These are phyloP conservation scores for Melanotaenia parkinsoni DNA, from an alignment of 2,797 vertebrate genomes.

Conservation along the genomic window DNA sequence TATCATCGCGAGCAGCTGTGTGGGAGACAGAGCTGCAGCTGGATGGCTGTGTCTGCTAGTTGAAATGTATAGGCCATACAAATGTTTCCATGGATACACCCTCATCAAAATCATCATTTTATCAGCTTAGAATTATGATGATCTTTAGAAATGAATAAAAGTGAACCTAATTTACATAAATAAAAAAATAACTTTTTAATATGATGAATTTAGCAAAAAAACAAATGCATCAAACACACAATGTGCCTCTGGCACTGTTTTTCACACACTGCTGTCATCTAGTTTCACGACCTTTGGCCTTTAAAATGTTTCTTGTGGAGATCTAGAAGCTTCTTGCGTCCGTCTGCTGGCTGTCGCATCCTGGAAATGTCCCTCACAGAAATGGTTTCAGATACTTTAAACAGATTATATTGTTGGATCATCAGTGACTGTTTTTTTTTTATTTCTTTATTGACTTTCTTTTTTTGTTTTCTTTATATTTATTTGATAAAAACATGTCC, in stretches of 20 bases:
- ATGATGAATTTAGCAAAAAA: background rate
- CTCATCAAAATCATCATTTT: background rate
- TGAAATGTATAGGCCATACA: conserved; percentile 20
- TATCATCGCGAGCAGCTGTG: conserved; percentile 26
- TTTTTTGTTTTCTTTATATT: too few species aligned
- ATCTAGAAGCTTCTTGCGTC: background rate
- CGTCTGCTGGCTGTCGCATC: background rate
- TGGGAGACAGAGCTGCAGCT: conserved; percentile 18
- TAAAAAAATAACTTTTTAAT: background rate
- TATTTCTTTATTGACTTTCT: too few species aligned
- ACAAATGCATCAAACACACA: background rate
- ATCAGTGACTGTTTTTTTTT: background rate
- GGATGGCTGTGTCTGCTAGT: conserved; percentile 27
- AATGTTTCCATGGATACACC: conserved; percentile 15
- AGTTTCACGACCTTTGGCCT: background rate
- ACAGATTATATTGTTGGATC: background rate
- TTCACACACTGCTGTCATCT: background rate
- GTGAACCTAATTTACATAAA: background rate
- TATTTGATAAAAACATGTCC: background rate
- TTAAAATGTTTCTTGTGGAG: background rate
- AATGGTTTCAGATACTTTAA: background rate
- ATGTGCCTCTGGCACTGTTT: background rate
- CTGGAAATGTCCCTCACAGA: background rate
- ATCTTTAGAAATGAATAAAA: background rate
- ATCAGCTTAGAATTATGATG: background rate